Percentiles rank a stretch among this genome's conserved stretches.
phyloP scores from a whole-genome alignment of 2,113 vertebrate genomes.

The Synchiropus splendidus region DNA sequence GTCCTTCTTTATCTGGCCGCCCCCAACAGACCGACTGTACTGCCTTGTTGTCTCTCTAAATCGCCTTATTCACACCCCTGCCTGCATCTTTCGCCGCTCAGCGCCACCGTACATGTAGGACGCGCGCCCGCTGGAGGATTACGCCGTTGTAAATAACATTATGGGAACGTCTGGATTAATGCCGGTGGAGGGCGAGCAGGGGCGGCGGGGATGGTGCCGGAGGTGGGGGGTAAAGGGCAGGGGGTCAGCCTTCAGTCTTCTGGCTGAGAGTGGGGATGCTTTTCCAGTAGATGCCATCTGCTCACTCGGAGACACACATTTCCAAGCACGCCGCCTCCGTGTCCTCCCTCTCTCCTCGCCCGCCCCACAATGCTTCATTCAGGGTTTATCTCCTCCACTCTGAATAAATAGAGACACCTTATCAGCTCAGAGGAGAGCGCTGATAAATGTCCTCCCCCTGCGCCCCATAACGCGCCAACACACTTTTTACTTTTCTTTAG shows the following conservation, averaged over 20 bases:
- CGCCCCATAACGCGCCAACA: slow-evolving; percentile 36
- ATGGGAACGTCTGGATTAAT: slow-evolving; percentile 56
- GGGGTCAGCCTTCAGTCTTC: slow-evolving; percentile 31
- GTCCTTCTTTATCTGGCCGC: slow-evolving; percentile 41
- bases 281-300: slow-evolving; percentile 58
- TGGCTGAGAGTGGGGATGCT: slow-evolving; percentile 16
- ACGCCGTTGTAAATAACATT: slow-evolving; percentile 56
- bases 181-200: slow-evolving; percentile 19
- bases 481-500: slow-evolving; percentile 24
- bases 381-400: slow-evolving; percentile 50
- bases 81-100: slow-evolving; percentile 11
- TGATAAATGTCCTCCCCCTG: slow-evolving; percentile 55
- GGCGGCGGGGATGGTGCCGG: slow-evolving; percentile 28
- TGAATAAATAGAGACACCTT: slow-evolving; percentile 65
- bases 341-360: slow-evolving; percentile 8
- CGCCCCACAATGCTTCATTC: slow-evolving; percentile 49
- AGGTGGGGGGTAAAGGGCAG: slow-evolving; percentile 28
- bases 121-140: slow-evolving; percentile 36
- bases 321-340: slow-evolving; percentile 33
- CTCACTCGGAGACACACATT: slow-evolving; percentile 35
- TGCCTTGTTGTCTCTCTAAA: slow-evolving; percentile 53
- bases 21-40: slow-evolving; percentile 43
- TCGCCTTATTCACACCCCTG: slow-evolving; percentile 18
- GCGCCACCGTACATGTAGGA: slow-evolving; percentile 33
- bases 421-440: slow-evolving; percentile 47